Percentiles rank a stretch among this genome's conserved stretches.
Evolutionary conservation across 1,140 invertebrate genomes (phyloP).

Genomic region (honey bee (Apis mellifera)): DNA sequence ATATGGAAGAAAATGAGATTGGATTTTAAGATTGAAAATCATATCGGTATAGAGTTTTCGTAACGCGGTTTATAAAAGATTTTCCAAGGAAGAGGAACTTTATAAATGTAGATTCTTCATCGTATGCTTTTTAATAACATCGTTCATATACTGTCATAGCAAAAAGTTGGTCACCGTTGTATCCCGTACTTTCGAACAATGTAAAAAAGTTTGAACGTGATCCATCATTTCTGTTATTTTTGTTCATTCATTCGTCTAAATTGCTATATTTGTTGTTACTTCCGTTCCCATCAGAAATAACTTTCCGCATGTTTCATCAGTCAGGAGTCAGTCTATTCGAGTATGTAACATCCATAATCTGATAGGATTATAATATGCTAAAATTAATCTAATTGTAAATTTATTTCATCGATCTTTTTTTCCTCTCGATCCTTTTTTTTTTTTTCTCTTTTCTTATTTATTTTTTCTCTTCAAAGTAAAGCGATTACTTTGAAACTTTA

Average conservation of each 20-base stretch:
- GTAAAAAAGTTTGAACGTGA: not conserved
- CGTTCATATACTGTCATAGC: not conserved
- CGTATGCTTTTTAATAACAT: not conserved
- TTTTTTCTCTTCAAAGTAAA: no score
- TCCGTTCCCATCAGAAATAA: not conserved
- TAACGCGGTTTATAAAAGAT: not conserved
- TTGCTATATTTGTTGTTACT: not conserved
- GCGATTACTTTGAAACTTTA: no score
- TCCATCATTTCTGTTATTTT: constrained; percentile 1
- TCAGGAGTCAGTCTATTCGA: not conserved
- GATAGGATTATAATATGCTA: not conserved
- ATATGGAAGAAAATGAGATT: not conserved
- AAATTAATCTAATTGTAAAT: not conserved
- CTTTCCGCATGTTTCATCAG: not conserved
- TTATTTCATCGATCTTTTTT: not conserved
- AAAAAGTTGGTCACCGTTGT: not conserved
- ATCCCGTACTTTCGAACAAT: no score
- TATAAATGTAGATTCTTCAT: not conserved
- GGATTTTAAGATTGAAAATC: not conserved
- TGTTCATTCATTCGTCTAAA: not conserved
- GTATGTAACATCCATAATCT: not conserved
- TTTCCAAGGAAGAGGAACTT: not conserved
- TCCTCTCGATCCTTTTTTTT: not conserved
- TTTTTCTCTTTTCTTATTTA: no score
- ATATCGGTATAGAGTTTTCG: not conserved